Base-by-base conservation (phyloP, 2,888 invertebrate species). In the Nemotelus pantherinus region DNA sequence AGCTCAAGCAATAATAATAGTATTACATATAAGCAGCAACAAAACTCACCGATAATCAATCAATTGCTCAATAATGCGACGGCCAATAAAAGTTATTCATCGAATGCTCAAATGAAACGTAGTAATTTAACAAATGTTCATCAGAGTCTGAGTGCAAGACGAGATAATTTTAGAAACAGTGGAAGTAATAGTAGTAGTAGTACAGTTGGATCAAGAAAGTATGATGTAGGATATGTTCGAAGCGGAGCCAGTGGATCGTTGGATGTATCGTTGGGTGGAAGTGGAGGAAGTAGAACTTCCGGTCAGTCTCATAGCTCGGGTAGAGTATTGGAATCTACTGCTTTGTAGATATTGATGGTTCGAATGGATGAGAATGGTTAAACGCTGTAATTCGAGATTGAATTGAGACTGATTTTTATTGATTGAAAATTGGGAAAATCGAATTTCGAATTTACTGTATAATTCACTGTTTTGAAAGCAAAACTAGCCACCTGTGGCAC, bases 311-410 rank as follows among this genome's bases (percentile, higher is more conserved):
- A 77, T 68, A 50, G 63, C 44, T 43, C 55, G 7, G 25, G 25
- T 2, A 71, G 55, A 44, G 60, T 77, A 60, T 60, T 79, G 9
- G 79, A 79, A 72, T 79, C 79, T 50, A 79, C 79, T 50, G 77
- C 77, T 2, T 67, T 79, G 50, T 79, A 79, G 55, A 41, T 6
- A 71, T 3, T 25, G 25, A 25, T 25, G 25, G 25, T 25, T 25
- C 25, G 25, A 25, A 25, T 25, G 25, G 25, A 25, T 25, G 25
- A 25, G 25, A 25, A 25, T 25, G 25, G 25, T 25, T 25, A 25
- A 25, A 25, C 25, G 25, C 25, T 25, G 25, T 25, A 25, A 25
- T 25, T 25, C 0, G 25, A 25, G 25, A 25, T 25, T 25, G 25
- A 1, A 25, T 25, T 25, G 25, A 25, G 25, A 25, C 25, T 25